Conservation (phyloP, 2,888 invertebrate genomes). For the Miltochrista miniata region DNA sequence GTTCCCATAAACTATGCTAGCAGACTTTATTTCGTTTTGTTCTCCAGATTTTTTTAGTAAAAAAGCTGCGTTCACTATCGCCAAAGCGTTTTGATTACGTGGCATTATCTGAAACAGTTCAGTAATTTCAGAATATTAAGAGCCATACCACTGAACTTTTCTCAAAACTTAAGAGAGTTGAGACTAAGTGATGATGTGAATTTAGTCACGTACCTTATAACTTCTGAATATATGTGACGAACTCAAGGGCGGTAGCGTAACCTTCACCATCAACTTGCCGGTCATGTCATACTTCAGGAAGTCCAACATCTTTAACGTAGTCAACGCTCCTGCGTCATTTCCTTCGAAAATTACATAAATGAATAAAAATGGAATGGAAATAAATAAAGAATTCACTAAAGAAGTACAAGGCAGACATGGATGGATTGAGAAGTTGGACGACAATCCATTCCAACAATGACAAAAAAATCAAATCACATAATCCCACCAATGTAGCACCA, state of each 20-base stretch:
- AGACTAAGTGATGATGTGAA: too few relatives aligned
- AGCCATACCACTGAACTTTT: too few relatives aligned
- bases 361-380: neutral
- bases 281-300: constrained; percentile 85
- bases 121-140: too few relatives aligned
- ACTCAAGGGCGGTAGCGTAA: constrained; percentile 82
- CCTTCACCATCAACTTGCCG: constrained; percentile 84
- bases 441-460: too few relatives aligned
- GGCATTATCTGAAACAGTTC: constrained; percentile 85
- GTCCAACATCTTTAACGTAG: constrained; percentile 59
- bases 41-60: constrained; percentile 78
- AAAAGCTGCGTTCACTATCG: constrained; percentile 90
- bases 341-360: constrained; percentile 35
- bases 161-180: too few relatives aligned
- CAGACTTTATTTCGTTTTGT: constrained; percentile 50
- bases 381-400: too few relatives aligned
- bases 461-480: too few relatives aligned
- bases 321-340: constrained; percentile 30
- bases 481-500: too few relatives aligned
- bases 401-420: too few relatives aligned
- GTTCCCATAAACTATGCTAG: constrained; percentile 87
- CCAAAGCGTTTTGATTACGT: constrained; percentile 89
- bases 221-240: constrained; percentile 81
- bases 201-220: constrained; percentile 83
- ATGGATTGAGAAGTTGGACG: too few relatives aligned